Percentiles rank a stretch among this genome's conserved stretches.
These are phyloP conservation scores for Cataglyphis cursor DNA, from an alignment of 2,888 invertebrate species.

Conservation along the genomic window DNA sequence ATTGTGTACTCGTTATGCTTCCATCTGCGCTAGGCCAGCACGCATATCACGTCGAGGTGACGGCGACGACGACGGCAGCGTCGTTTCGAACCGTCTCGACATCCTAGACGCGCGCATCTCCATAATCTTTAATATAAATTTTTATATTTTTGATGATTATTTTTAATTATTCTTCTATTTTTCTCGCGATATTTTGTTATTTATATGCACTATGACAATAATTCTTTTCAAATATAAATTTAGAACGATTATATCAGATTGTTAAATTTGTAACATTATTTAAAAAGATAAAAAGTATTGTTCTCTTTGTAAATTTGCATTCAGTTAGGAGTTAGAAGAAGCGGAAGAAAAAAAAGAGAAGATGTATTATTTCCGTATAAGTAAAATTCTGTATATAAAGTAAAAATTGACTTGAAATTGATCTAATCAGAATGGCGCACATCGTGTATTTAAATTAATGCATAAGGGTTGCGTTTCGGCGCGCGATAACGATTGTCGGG, in stretches of 20 bases:
- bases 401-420: slow-evolving; percentile 15
- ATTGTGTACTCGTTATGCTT: slow-evolving; percentile 86
- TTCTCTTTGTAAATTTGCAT: neutral
- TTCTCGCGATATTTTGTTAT: neutral
- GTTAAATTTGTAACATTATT: neutral
- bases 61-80: slow-evolving; percentile 43
- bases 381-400: neutral
- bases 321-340: neutral
- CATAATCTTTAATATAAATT: neutral
- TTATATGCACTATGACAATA: too few species aligned
- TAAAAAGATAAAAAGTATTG: neutral
- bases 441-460: slow-evolving; percentile 37
- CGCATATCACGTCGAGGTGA: neutral
- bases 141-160: neutral
- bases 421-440: slow-evolving; percentile 2
- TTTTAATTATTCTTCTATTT: neutral
- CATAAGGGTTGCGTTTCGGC: slow-evolving; percentile 15
- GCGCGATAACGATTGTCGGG: slow-evolving; percentile 24
- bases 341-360: neutral
- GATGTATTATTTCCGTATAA: neutral
- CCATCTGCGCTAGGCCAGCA: slow-evolving; percentile 81
- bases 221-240: neutral
- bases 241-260: neutral
- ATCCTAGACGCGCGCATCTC: neutral
- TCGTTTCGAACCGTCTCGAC: neutral